These are phyloP conservation scores for Sarcophaga bullata DNA, from an alignment of 1,140 invertebrate genomes.

Conservation along the genomic window DNA sequence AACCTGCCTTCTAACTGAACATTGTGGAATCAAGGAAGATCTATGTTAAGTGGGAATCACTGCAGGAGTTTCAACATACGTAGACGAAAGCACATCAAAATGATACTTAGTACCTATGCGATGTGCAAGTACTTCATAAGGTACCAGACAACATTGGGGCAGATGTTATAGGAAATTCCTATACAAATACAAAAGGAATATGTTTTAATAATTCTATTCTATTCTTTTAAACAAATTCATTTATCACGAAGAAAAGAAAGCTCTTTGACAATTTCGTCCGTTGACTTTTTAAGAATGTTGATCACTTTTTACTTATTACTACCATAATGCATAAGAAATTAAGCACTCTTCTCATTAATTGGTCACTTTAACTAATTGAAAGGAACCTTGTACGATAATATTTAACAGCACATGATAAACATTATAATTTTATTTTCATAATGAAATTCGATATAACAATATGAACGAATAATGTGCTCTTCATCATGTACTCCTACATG, in stretches of 20 bases:
- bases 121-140: no score
- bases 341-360: slow-evolving; percentile 8
- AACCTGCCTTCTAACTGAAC: no score
- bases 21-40: no score
- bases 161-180: no score
- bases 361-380: slow-evolving; percentile 31
- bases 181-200: no score
- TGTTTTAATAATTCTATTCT: no score
- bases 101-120: no score
- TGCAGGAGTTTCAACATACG: no score
- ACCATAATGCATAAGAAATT: slow-evolving; percentile 32
- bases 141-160: no score
- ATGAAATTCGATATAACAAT: neutral
- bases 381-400: slow-evolving; percentile 11
- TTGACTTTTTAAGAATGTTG: slow-evolving; percentile 32
- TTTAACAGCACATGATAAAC: slow-evolving; percentile 28
- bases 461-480: neutral
- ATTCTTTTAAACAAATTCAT: neutral
- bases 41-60: no score
- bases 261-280: neutral
- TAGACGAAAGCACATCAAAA: no score
- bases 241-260: neutral
- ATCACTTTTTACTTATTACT: slow-evolving; percentile 29
- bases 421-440: slow-evolving; percentile 36
- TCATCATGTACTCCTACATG: slow-evolving; percentile 12